phyloP scores from a whole-genome alignment of 2,797 vertebrate genomes.

The Anabas testudineus region DNA sequence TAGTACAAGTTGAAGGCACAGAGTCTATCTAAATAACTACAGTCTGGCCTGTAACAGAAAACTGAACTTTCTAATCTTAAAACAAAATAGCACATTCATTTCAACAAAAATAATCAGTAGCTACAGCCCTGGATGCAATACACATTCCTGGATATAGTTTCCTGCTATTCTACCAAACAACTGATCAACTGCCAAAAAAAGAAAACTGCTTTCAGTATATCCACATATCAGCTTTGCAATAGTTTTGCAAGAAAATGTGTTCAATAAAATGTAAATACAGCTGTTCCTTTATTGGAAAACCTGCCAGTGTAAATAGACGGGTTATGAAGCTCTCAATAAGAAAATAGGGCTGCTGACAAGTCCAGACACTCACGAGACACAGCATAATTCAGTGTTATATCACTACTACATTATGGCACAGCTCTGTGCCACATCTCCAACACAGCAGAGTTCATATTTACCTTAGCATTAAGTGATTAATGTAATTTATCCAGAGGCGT shows the following conservation, averaged over 20 bases:
- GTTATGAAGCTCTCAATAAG: too few relatives aligned
- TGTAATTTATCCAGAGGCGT: conserved; percentile 3
- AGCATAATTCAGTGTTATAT: background rate
- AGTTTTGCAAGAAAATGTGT: background rate
- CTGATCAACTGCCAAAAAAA: background rate
- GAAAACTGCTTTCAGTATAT: background rate
- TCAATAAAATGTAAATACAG: background rate
- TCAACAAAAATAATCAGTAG: too few relatives aligned
- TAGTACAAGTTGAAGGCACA: too few relatives aligned
- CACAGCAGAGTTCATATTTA: conserved; percentile 6
- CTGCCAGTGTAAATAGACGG: too few relatives aligned
- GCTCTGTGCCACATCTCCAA: background rate
- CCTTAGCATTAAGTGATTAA: background rate
- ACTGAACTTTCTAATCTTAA: too few relatives aligned
- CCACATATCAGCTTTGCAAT: background rate
- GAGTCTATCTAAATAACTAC: too few relatives aligned
- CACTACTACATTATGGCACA: background rate
- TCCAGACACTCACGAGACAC: background rate
- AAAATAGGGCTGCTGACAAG: too few relatives aligned
- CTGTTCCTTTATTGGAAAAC: background rate
- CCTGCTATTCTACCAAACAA: too few relatives aligned
- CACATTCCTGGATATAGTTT: background rate
- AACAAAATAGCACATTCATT: too few relatives aligned
- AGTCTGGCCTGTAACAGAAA: too few relatives aligned
- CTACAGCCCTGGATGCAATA: background rate